Evolutionary conservation across 2,888 invertebrate genomes (phyloP).

Genomic region (Tenthredo livida): DNA sequence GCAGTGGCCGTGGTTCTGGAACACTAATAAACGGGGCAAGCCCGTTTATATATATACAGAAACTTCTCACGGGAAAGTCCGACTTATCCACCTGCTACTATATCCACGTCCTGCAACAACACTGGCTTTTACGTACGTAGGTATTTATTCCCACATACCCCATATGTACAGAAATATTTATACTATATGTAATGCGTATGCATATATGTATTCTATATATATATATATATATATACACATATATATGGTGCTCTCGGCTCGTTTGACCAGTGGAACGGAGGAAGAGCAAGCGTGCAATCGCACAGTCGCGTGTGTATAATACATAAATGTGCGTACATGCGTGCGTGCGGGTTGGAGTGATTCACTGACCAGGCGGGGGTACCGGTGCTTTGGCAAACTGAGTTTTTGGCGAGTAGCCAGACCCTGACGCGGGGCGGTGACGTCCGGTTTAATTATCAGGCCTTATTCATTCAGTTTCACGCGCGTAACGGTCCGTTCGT

Average conservation of each 20-base stretch:
- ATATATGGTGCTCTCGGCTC: constrained; percentile 21
- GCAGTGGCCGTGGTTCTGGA: background rate
- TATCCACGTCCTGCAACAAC: constrained; percentile 10
- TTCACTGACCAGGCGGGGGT: constrained; percentile 26
- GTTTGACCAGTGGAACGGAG: constrained; percentile 33
- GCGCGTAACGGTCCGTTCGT: constrained; percentile 38
- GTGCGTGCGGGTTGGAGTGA: constrained; percentile 6
- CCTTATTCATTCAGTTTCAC: constrained; percentile 53
- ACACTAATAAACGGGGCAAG: constrained; percentile 27
- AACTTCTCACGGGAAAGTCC: constrained; percentile 48
- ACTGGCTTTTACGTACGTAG: background rate
- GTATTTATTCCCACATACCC: background rate
- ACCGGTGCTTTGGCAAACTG: constrained; percentile 31
- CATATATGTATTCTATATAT: too few relatives aligned
- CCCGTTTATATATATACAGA: background rate
- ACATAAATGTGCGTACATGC: background rate
- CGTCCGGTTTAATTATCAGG: constrained; percentile 47
- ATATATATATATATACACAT: background rate
- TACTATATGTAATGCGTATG: background rate
- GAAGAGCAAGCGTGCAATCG: constrained; percentile 22
- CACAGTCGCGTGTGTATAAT: background rate
- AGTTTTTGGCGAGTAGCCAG: constrained; percentile 41
- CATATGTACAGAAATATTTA: background rate
- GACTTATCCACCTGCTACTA: constrained; percentile 15
- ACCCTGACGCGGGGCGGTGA: constrained; percentile 32